Conservation (phyloP, 2,797 vertebrate species). For the Tragelaphus eurycerus region DNA sequence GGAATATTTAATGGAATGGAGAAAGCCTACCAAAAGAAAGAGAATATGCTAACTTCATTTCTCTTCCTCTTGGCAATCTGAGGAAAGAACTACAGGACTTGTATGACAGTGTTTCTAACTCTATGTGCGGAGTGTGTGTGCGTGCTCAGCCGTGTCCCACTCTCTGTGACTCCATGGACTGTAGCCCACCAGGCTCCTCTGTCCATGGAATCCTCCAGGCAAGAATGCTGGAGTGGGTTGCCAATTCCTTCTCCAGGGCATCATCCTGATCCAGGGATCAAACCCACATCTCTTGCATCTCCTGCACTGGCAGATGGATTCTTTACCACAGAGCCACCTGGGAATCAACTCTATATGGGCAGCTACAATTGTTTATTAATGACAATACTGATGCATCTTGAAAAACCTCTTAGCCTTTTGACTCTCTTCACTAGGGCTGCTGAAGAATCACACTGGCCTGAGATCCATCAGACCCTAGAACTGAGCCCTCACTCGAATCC, state of each 20-base stretch:
- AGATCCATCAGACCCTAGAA: neutral
- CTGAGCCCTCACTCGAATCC: slow-evolving; percentile 12
- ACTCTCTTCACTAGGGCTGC: neutral
- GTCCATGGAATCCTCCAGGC: neutral
- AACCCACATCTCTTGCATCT: neutral
- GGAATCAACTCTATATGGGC: neutral
- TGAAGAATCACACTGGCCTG: slow-evolving; percentile 11
- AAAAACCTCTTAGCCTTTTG: neutral
- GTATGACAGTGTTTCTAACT: neutral
- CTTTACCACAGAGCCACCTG: neutral
- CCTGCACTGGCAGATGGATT: neutral
- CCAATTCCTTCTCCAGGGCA: neutral
- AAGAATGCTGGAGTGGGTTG: neutral
- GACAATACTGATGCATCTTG: neutral
- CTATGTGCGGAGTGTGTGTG: neutral
- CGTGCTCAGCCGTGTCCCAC: neutral
- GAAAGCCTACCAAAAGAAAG: slow-evolving; percentile 11
- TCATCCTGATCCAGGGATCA: neutral
- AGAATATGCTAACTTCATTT: slow-evolving; percentile 20
- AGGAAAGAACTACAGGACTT: slow-evolving; percentile 14
- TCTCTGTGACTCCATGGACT: neutral
- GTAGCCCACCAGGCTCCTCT: neutral
- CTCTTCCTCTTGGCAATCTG: slow-evolving; percentile 27
- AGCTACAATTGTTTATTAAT: slow-evolving; percentile 40
- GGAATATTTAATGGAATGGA: slow-evolving; percentile 44